Percentiles rank a stretch among this genome's conserved stretches.
These are phyloP conservation scores for Falcaria lacertinaria DNA, from an alignment of 2,888 invertebrate species.

Conservation along the genomic window DNA sequence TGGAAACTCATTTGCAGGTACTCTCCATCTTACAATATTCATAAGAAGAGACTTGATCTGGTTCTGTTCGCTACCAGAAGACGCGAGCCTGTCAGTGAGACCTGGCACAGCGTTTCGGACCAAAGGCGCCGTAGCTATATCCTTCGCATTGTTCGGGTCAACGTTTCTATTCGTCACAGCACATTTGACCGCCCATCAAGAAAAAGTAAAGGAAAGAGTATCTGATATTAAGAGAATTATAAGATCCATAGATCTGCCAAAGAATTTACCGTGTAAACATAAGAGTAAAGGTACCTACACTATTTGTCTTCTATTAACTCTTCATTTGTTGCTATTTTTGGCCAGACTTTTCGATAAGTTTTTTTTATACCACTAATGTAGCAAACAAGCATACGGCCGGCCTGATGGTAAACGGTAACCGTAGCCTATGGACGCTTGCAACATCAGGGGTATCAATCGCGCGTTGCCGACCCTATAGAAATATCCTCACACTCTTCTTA, in stretches of 20 bases:
- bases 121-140: conserved; percentile 96
- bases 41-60: conserved; percentile 95
- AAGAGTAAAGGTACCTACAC: conserved; percentile 82
- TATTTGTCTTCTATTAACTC: neutral
- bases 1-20: conserved; percentile 81
- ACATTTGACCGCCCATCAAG: conserved; percentile 95
- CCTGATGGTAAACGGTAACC: too few relatives aligned
- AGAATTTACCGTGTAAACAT: conserved; percentile 87
- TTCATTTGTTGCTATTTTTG: too few relatives aligned
- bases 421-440: too few relatives aligned
- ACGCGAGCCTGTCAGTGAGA: conserved; percentile 91
- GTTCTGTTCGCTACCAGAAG: conserved; percentile 96
- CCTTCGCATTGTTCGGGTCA: conserved; percentile 96
- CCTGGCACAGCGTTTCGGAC: conserved; percentile 94
- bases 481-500: too few relatives aligned
- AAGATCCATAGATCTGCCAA: conserved; percentile 89
- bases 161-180: conserved; percentile 97
- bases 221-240: conserved; percentile 92
- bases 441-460: too few relatives aligned
- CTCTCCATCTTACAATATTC: conserved; percentile 92
- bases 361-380: too few relatives aligned
- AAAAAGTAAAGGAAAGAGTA: conserved; percentile 91
- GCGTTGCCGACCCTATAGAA: too few relatives aligned
- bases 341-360: too few relatives aligned
- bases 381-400: too few relatives aligned